Percentiles rank a stretch among this genome's conserved stretches.
Conservation (phyloP, 2,797 vertebrate genomes). For the Gymnodraco acuticeps region DNA sequence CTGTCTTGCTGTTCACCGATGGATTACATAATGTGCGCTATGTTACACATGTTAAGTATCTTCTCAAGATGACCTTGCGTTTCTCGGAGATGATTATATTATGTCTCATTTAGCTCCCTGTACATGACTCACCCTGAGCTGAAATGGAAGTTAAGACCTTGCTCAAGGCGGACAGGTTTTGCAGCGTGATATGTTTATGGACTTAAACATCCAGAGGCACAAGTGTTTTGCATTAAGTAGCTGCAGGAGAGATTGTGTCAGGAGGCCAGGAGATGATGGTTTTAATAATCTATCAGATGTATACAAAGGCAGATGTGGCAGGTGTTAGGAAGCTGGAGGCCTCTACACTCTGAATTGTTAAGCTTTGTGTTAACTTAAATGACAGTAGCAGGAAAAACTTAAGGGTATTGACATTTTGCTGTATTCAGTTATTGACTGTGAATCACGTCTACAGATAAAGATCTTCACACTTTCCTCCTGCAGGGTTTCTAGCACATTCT, state of each 20-base stretch:
- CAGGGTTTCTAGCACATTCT: not conserved
- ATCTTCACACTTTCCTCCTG: not conserved
- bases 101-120: conserved; percentile 14
- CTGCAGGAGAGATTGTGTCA: conserved; percentile 27
- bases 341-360: conserved; percentile 8
- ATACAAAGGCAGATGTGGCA: conserved; percentile 29
- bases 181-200: conserved; percentile 30
- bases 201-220: conserved; percentile 44
- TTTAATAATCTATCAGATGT: conserved; percentile 51
- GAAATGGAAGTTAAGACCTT: conserved; percentile 17
- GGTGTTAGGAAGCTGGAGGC: conserved; percentile 29
- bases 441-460: conserved; percentile 23
- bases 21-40: not conserved
- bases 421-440: conserved; percentile 23
- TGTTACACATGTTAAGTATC: not conserved
- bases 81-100: not conserved
- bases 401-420: conserved; percentile 3
- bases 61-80: not conserved
- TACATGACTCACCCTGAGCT: not conserved
- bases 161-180: conserved; percentile 20
- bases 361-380: conserved; percentile 26
- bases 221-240: conserved; percentile 45
- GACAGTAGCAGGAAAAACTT: conserved; percentile 14
- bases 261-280: conserved; percentile 47
- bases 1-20: no score